phyloP scores from a whole-genome alignment of 2,888 invertebrate genomes.

The Mechanitis mazaeus region DNA sequence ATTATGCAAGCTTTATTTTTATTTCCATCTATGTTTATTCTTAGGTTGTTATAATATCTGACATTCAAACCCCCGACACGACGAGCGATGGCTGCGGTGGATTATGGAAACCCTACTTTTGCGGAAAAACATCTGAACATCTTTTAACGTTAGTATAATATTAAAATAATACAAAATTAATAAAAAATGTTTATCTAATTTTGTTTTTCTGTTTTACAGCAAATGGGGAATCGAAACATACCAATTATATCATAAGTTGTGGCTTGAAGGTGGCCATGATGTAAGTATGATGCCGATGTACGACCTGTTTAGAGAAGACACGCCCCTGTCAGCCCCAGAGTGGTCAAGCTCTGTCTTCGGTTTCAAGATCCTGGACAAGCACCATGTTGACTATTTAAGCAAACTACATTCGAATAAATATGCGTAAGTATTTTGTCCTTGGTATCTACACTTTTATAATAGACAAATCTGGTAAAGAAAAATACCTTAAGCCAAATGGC shows the following conservation, averaged over 20 bases:
- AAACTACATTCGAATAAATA: constrained; percentile 41
- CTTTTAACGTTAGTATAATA: constrained; percentile 68
- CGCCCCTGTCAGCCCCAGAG: constrained; percentile 27
- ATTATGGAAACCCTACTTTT: constrained; percentile 83
- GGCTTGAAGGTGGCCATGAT: constrained; percentile 71
- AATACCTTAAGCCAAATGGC: too few relatives aligned
- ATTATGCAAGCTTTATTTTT: too few relatives aligned
- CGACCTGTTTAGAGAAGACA: constrained; percentile 36
- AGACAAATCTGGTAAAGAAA: too few relatives aligned
- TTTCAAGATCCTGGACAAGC: constrained; percentile 39
- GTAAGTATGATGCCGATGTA: constrained; percentile 52
- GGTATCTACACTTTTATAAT: not conserved
- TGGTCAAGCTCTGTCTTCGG: constrained; percentile 54
- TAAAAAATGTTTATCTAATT: not conserved
- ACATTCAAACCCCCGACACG: constrained; percentile 82
- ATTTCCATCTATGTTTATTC: not conserved
- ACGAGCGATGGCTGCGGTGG: constrained; percentile 88
- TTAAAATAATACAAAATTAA: not conserved
- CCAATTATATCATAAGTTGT: constrained; percentile 74
- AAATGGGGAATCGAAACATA: constrained; percentile 81
- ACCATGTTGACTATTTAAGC: constrained; percentile 45
- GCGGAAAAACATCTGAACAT: constrained; percentile 72
- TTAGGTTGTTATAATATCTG: constrained; percentile 80
- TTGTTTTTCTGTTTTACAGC: constrained; percentile 53
- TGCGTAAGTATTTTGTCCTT: constrained; percentile 40